These are phyloP conservation scores for Plutella xylostella DNA, from an alignment of 2,888 invertebrate species.

Conservation along the genomic window DNA sequence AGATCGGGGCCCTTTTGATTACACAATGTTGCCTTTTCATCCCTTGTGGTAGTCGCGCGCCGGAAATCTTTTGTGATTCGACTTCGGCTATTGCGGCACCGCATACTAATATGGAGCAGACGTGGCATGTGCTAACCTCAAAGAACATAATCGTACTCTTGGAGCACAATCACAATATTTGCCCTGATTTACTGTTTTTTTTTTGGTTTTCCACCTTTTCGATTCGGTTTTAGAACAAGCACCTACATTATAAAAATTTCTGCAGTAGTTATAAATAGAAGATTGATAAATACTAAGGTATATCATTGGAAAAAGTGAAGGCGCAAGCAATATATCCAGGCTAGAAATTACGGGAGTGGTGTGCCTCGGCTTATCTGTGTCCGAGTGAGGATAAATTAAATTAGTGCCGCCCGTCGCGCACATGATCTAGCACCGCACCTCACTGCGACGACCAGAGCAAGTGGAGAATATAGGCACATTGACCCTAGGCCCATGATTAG, in stretches of 20 bases:
- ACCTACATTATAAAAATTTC: no score
- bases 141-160: slow-evolving; percentile 22
- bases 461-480: slow-evolving; percentile 28
- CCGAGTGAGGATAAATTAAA: slow-evolving; percentile 32
- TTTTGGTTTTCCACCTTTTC: background rate
- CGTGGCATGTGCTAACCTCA: no score
- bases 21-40: slow-evolving; percentile 69
- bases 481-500: no score
- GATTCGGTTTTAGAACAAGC: no score
- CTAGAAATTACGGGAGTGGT: background rate
- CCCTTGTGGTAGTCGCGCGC: slow-evolving; percentile 66
- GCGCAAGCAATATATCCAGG: no score
- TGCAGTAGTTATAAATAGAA: background rate
- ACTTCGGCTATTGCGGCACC: slow-evolving; percentile 63
- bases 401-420: slow-evolving; percentile 47
- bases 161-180: no score
- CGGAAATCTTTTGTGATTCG: slow-evolving; percentile 70
- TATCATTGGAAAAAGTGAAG: background rate
- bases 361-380: background rate
- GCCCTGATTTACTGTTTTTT: background rate
- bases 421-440: no score
- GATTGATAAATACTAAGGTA: background rate
- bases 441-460: no score
- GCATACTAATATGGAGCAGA: slow-evolving; percentile 62
- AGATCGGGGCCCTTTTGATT: slow-evolving; percentile 70